Percentiles rank a stretch among this genome's conserved stretches.
phyloP scores from a whole-genome alignment of 2,888 invertebrate genomes.

The Drosophila neonasuta region DNA sequence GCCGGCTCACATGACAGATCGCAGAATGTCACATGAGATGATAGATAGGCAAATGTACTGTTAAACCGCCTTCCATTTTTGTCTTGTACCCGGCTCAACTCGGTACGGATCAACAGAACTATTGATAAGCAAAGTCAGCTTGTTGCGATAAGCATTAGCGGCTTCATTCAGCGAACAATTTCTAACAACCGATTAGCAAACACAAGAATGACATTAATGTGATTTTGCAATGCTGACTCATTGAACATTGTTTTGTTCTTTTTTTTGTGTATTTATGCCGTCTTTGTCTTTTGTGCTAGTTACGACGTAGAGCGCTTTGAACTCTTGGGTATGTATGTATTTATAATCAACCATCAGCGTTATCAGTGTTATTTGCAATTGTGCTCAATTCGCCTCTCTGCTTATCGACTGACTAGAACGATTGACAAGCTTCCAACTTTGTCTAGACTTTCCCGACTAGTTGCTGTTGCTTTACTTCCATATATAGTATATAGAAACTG shows the following conservation, averaged over 20 bases:
- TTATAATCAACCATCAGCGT: slow-evolving; percentile 22
- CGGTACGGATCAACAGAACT: slow-evolving; percentile 21
- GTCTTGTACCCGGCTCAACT: slow-evolving; percentile 10
- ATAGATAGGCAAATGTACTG: slow-evolving; percentile 10
- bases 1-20: slow-evolving; percentile 64
- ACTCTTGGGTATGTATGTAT: slow-evolving; percentile 13
- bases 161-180: slow-evolving; percentile 17
- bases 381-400: slow-evolving; percentile 9
- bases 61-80: slow-evolving; percentile 22
- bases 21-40: slow-evolving; percentile 43
- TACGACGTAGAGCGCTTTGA: slow-evolving; percentile 34
- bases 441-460: slow-evolving; percentile 19
- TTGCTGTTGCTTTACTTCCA: neutral
- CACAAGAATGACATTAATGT: slow-evolving; percentile 6
- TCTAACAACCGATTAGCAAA: slow-evolving; percentile 12
- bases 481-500: neutral
- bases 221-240: slow-evolving; percentile 36
- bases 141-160: slow-evolving; percentile 36
- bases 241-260: slow-evolving; percentile 1
- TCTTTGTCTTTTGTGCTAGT: slow-evolving; percentile 33
- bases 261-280: slow-evolving; percentile 3
- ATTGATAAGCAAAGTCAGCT: slow-evolving; percentile 39
- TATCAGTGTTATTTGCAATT: slow-evolving; percentile 44
- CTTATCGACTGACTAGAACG: slow-evolving; percentile 34
- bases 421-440: slow-evolving; percentile 19